Evolutionary conservation across 1,140 invertebrate genomes (phyloP), one percentile per base, ranked within the genome.

Genomic region (Musca domestica): DNA sequence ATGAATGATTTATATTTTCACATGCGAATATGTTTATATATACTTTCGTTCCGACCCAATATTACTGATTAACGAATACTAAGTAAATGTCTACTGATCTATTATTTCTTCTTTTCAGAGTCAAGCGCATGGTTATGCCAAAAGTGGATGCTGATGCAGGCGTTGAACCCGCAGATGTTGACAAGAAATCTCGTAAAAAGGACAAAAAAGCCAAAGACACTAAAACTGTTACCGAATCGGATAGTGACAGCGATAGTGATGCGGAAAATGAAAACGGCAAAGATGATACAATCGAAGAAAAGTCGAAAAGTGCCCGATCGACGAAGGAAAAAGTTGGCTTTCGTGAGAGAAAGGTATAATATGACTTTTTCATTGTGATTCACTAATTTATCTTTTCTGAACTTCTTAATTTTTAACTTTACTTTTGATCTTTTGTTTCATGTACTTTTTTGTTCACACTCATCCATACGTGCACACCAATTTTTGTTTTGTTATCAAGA

Each of bases 311-410:
- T 12, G n/a, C 17, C 9, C 90, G 89, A 76, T 90, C 89, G 70
- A 88, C 89, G 67, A 91, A 91, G 75, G 89, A 93, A 74, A 95
- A 94, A 85, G 85, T 95, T 79, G 95, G 95, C 41, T 98, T 98
- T 83, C 87, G 95, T 67, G 95, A 98, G 80, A 86, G 94, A 82
- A 96, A 95, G 90, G 95, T 95, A 82, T 67, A 48, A 49, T 56
- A 27, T 22, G n/a, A 25, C 56, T 66, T 66, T 46, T 63, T 67
- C 64, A 49, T 67, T 54, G 46, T 48, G 17, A 58, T 65, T n/a
- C n/a, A n/a, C n/a, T n/a, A n/a, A n/a, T n/a, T 54, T 52, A 19
- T 70, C 69, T 64, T 66, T 17, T 70, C 64, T 58, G 34, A 52
- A 51, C 34, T 68, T 3, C 23, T 67, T 61, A 61, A n/a, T 25